Evolutionary conservation across 2,113 vertebrate species (phyloP).

Genomic region (Caretta caretta): DNA sequence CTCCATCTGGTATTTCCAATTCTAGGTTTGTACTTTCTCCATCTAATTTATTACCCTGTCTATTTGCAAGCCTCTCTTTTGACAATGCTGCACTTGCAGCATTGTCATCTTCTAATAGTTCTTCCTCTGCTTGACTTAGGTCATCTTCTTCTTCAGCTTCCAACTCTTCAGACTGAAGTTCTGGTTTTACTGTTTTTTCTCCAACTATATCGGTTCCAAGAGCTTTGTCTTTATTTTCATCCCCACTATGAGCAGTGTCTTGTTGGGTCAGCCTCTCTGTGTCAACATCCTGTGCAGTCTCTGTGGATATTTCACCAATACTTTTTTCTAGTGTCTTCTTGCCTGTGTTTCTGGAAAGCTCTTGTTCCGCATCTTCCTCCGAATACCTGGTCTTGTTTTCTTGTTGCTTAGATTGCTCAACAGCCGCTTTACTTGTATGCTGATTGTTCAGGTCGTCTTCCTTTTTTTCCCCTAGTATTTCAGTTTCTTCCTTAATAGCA

Average conservation of each 20-base stretch:
- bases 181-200: neutral
- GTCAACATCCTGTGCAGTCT: neutral
- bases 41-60: neutral
- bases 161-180: neutral
- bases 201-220: neutral
- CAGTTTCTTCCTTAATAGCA: conserved; percentile 6
- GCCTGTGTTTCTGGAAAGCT: conserved; percentile 28
- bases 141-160: conserved; percentile 34
- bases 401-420: neutral
- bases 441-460: conserved; percentile 10
- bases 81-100: conserved; percentile 77
- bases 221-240: neutral
- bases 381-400: conserved; percentile 23
- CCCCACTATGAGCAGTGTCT: neutral
- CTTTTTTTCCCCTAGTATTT: neutral
- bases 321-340: conserved; percentile 6
- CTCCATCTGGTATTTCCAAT: neutral
- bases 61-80: neutral
- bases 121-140: conserved; percentile 54
- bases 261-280: neutral
- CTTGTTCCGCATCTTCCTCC: conserved; percentile 13
- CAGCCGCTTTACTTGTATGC: neutral
- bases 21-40: neutral
- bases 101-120: conserved; percentile 94
- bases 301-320: neutral